Conservation (phyloP, 2,888 invertebrate species). For the Rotaria socialis region DNA sequence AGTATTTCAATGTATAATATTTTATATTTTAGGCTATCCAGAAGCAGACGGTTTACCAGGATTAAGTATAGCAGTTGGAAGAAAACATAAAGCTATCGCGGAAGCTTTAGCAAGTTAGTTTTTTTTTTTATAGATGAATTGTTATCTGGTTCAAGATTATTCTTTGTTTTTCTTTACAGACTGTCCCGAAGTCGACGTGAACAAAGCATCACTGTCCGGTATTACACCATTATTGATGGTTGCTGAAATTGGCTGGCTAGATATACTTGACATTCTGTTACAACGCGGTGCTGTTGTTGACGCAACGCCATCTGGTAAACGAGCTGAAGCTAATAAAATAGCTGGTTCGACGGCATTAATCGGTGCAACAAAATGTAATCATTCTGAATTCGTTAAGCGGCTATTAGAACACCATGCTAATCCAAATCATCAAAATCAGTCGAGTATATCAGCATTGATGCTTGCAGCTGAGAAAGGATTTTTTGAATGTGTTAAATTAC, state of each 20-base stretch:
- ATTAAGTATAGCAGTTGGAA: conserved; percentile 44
- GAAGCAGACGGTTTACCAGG: conserved; percentile 38
- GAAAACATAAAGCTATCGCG: conserved; percentile 44
- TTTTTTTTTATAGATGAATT: too few species aligned
- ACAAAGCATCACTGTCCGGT: conserved; percentile 42
- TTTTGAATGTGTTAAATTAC: conserved; percentile 40
- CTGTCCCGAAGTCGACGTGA: conserved; percentile 43
- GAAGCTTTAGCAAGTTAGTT: conserved; percentile 29
- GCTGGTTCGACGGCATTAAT: conserved; percentile 45
- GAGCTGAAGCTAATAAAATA: conserved; percentile 45
- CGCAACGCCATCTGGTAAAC: conserved; percentile 41
- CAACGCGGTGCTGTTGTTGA: conserved; percentile 40
- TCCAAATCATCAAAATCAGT: conserved; percentile 46
- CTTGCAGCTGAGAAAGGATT: conserved; percentile 45
- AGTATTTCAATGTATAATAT: too few species aligned
- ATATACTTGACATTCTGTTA: conserved; percentile 43
- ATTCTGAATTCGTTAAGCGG: conserved; percentile 42
- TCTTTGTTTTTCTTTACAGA: background rate
- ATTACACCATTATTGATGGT: conserved; percentile 46
- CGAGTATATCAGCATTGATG: conserved; percentile 46
- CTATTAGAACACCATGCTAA: conserved; percentile 41
- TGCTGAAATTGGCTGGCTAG: conserved; percentile 45
- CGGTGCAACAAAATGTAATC: conserved; percentile 46
- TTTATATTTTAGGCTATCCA: too few species aligned
- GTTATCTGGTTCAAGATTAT: too few species aligned